Conservation (phyloP, 2,888 invertebrate genomes). For the Eupeodes luniger region DNA sequence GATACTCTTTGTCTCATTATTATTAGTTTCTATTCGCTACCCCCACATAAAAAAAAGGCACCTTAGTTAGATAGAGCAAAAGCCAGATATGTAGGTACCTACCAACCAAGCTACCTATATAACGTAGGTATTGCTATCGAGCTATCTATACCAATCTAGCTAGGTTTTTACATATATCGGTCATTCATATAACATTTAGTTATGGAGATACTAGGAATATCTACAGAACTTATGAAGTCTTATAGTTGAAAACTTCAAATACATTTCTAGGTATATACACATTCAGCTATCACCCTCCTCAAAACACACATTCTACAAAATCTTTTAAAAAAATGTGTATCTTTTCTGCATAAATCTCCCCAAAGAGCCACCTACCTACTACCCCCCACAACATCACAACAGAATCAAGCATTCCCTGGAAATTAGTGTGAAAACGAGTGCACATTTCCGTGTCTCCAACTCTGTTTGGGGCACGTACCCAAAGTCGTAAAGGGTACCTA, state of each 20-base stretch:
- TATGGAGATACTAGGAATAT: neutral
- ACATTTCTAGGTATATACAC: neutral
- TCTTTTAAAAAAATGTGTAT: constrained; percentile 12
- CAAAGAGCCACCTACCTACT: neutral
- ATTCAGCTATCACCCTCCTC: neutral
- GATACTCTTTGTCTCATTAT: constrained; percentile 73
- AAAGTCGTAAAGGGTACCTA: constrained; percentile 20
- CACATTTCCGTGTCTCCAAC: constrained; percentile 70
- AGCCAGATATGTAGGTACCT: neutral
- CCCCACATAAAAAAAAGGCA: constrained; percentile 20
- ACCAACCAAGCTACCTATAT: neutral
- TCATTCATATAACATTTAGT: constrained; percentile 28
- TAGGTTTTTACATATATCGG: constrained; percentile 44
- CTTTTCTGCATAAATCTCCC: constrained; percentile 30
- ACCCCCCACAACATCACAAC: neutral
- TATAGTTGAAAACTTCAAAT: neutral
- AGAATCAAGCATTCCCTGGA: constrained; percentile 60
- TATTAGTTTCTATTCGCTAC: constrained; percentile 57
- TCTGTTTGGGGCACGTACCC: constrained; percentile 29
- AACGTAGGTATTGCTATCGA: no score
- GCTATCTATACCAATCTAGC: neutral
- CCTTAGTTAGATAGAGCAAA: neutral
- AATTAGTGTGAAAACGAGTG: constrained; percentile 75
- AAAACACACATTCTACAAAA: constrained; percentile 8
- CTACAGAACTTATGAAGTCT: constrained; percentile 7